A percentile compares a stretch with the other conserved stretches of the same genome.
Conservation (phyloP, 2,113 vertebrate species). For the Lepidothrix coronata region DNA sequence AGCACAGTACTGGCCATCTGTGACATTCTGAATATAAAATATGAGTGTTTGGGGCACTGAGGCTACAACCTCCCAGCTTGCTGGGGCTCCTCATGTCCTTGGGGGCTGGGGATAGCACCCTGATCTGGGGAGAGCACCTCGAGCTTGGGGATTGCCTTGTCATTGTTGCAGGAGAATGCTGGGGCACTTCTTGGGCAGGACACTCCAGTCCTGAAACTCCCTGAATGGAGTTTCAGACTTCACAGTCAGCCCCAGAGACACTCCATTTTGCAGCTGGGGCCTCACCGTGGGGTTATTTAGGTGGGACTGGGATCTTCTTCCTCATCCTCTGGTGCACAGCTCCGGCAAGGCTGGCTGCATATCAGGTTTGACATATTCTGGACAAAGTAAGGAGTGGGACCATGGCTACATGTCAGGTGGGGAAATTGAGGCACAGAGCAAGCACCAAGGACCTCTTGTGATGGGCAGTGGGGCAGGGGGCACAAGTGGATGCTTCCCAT, state of each 20-base stretch:
- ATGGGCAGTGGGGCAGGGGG: rapidly evolving
- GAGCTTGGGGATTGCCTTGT: background rate
- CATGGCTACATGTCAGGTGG: background rate
- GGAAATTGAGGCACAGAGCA: background rate
- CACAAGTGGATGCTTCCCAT: background rate
- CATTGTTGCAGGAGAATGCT: background rate
- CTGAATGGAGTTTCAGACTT: background rate
- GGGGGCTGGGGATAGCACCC: background rate
- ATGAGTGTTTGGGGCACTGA: background rate
- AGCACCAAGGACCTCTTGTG: background rate
- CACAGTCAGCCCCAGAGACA: background rate
- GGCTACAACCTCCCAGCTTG: background rate
- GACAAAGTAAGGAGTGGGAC: background rate
- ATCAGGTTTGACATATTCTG: background rate
- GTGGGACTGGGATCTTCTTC: background rate
- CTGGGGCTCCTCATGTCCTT: background rate
- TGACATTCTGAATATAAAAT: background rate
- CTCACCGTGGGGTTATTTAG: rapidly evolving
- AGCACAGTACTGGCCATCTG: too few relatives aligned
- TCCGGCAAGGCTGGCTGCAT: background rate
- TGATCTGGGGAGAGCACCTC: background rate
- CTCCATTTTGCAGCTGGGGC: background rate
- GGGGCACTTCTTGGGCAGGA: background rate
- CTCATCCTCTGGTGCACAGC: background rate
- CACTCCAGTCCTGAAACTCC: too few relatives aligned